Conservation (phyloP, 2,888 invertebrate species). For the Chrysodeixis includens region DNA sequence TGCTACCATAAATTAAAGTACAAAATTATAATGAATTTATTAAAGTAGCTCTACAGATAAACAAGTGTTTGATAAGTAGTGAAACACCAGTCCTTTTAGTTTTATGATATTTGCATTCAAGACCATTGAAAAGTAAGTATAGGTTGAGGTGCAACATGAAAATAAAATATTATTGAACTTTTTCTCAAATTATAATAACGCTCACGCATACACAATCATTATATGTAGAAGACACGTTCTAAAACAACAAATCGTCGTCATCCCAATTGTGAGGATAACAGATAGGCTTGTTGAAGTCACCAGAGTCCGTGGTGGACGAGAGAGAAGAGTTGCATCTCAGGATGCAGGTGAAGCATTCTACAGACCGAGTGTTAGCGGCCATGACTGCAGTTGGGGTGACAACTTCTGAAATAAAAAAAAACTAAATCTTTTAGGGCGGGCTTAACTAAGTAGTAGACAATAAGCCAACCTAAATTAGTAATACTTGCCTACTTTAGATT, state of each 20-base stretch:
- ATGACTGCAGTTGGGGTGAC: conserved; percentile 39
- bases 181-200: not conserved
- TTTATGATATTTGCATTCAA: no score
- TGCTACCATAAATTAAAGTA: not conserved
- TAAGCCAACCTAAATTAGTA: no score
- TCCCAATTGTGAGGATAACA: conserved; percentile 82
- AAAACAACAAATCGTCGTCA: conserved; percentile 84
- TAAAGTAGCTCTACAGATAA: not conserved
- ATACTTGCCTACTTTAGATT: no score
- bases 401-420: conserved; percentile 28
- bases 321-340: conserved; percentile 60
- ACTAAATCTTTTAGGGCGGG: not conserved
- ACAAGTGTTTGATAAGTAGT: not conserved
- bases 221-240: conserved; percentile 26
- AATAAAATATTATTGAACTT: conserved; percentile 12
- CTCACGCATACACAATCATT: not conserved
- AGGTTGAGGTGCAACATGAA: no score
- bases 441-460: no score
- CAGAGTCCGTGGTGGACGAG: conserved; percentile 69
- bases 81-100: no score
- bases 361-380: conserved; percentile 56
- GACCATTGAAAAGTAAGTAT: no score
- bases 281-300: conserved; percentile 71
- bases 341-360: conserved; percentile 67
- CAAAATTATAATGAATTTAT: conserved; percentile 12